Evolutionary conservation across 2,797 vertebrate species (phyloP).

Genomic region (Sebastiscus albofasciatus): DNA sequence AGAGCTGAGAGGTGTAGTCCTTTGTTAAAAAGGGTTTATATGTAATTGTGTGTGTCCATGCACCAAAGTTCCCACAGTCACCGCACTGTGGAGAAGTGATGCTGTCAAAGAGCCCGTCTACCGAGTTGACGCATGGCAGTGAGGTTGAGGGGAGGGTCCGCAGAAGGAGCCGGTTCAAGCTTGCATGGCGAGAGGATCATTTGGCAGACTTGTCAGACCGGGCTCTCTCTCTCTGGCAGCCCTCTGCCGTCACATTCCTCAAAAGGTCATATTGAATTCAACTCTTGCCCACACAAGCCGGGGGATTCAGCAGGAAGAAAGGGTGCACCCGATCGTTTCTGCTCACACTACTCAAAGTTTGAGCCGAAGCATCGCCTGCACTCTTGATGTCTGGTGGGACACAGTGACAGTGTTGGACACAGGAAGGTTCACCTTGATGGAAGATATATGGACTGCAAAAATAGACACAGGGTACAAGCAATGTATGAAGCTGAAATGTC

Average conservation of each 20-base stretch:
- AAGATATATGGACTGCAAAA: slow-evolving; percentile 1
- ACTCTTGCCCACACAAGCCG: slow-evolving; percentile 14
- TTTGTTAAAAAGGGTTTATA: neutral
- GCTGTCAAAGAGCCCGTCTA: slow-evolving; percentile 22
- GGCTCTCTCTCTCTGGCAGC: slow-evolving; percentile 22
- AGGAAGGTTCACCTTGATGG: neutral
- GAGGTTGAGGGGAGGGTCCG: slow-evolving; percentile 15
- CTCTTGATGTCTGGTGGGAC: neutral
- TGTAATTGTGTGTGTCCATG: slow-evolving; percentile 3
- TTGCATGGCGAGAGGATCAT: slow-evolving; percentile 19
- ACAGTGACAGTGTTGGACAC: slow-evolving; percentile 11
- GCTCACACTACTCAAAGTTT: slow-evolving; percentile 3
- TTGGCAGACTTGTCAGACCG: slow-evolving; percentile 36
- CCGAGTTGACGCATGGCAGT: slow-evolving; percentile 13
- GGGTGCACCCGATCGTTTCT: neutral
- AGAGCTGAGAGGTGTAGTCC: neutral
- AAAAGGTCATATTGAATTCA: slow-evolving; percentile 49
- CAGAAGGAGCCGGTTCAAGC: slow-evolving; percentile 17
- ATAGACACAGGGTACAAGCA: neutral
- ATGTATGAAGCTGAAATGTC: neutral
- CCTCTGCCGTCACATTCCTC: slow-evolving; percentile 42
- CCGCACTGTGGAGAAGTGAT: slow-evolving; percentile 10
- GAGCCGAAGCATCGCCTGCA: neutral
- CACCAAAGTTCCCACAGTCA: neutral
- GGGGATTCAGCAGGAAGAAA: slow-evolving; percentile 4